Base-by-base conservation (phyloP, 2,113 vertebrate species). In the Myrmecobius fasciatus region DNA sequence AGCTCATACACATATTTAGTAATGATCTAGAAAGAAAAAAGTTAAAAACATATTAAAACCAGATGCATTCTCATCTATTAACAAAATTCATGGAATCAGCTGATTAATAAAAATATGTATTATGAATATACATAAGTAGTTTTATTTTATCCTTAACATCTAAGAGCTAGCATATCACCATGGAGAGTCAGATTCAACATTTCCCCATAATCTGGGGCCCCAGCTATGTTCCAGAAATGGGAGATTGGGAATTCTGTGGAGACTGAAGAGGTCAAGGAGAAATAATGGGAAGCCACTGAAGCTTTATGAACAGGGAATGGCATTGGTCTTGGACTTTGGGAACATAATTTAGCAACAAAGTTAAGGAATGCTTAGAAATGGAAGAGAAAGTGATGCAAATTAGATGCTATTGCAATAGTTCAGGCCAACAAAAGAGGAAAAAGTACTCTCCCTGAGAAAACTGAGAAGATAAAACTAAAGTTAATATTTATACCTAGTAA, bases 1-100 rank as follows among this genome's bases (percentile, higher is more conserved):
- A 99, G 98, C 94, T 99, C 99, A 97, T 99, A 99, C 95, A 99
- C 98, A 96, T 99, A 99, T 94, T 99, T 99, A 91, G 99, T 99
- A 98, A 99, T 99, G 97, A 99, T 99, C 99, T 99, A 98, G 46
- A 98, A 94, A 91, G 94, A 95, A 8, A 2, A 24, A 83, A 83
- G 7, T 3, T 22, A 98, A 95, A 92, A 96, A 96, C 95, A 95
- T 90, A 95, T 96, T 90, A 97, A 17, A 67, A 97, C 93, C 97
- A 96, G 56, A 96, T 90, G 3, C 14, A 96, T 89, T 90, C 10
- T 26, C 8, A 52, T 43, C 20, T 7, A 94, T 88, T 96, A 93
- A 89, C 75, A 95, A 97, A 93, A 91, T 49, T 67, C 12, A 95
- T 26, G 6, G 53, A 89, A 94, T 83, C 43, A 43, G n/a, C 17